Conservation (phyloP, 2,113 vertebrate genomes). For the Bothrops jararaca region DNA sequence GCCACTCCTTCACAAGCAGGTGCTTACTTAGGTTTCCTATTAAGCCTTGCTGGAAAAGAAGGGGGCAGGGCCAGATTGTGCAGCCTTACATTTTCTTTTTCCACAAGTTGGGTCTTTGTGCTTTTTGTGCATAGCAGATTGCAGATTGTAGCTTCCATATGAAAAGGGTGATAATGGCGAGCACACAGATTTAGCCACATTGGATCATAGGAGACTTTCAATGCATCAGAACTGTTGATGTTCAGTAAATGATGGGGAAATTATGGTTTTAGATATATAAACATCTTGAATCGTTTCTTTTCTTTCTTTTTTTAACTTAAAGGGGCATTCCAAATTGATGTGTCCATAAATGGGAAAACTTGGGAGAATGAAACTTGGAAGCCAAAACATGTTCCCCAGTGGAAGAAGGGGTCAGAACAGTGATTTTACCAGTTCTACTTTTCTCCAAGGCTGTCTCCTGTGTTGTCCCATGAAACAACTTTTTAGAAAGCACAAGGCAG, state of each 20-base stretch:
- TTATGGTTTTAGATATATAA: slow-evolving; percentile 58
- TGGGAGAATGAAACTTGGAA: neutral
- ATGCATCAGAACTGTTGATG: slow-evolving; percentile 44
- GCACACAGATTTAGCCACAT: slow-evolving; percentile 28
- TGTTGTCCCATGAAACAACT: neutral
- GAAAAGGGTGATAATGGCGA: slow-evolving; percentile 9
- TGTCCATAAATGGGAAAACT: neutral
- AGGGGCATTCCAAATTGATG: slow-evolving; percentile 43
- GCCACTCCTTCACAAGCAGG: slow-evolving; percentile 21
- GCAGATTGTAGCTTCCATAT: slow-evolving; percentile 46
- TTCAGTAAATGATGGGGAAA: slow-evolving; percentile 49
- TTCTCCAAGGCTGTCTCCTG: neutral
- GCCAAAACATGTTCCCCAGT: neutral
- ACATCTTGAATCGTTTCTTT: slow-evolving; percentile 26
- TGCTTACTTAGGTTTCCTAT: neutral
- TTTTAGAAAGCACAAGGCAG: neutral
- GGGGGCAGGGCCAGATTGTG: neutral
- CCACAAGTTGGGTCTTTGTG: slow-evolving; percentile 39
- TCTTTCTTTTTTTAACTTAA: neutral
- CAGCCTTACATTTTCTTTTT: slow-evolving; percentile 19
- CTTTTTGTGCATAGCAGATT: slow-evolving; percentile 58
- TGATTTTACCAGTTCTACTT: neutral
- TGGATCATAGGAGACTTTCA: slow-evolving; percentile 40
- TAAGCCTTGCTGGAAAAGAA: slow-evolving; percentile 4
- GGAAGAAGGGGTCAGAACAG: too few species aligned